Base-by-base conservation (phyloP, 2,888 invertebrate species). In the Hecatera dysodea region DNA sequence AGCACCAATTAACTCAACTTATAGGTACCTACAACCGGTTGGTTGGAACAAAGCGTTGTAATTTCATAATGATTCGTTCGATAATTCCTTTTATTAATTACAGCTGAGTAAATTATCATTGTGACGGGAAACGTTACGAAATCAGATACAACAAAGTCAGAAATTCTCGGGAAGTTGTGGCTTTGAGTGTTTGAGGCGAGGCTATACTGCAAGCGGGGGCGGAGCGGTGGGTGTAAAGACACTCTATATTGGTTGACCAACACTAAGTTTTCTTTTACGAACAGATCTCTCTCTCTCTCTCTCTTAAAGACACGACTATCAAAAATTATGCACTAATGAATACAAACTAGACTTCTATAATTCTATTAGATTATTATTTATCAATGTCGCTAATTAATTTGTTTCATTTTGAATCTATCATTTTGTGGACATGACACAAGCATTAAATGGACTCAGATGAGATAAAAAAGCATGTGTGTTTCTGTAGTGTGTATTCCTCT, bases 1-100 rank as follows among this genome's bases (percentile, higher is more conserved):
- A 19, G 44, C 65, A 63, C 36, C 68, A 56, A 75, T 81, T 68
- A 75, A 71, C 60, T 60, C 56, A 64, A 64, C 50, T 67, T 63
- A 66, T 52, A 36, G 50, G 12, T 56, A 56, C n/a, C 36, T 29
- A 67, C 56, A 70, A 76, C 78, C 70, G 73, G 73, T 64, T 48
- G 52, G 22, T 63, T 24, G 7, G 63, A 86, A 86, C 81, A 78
- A 84, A 78, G 70, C 67, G 48, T 39, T 33, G 46, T 72, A 63
- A 80, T 80, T 80, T 77, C 72, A 77, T 80, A 84, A 81, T 83
- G 75, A 83, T 83, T 84, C 69, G 79, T 82, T 81, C 63, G 72
- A 68, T 83, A 75, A 85, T 82, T 78, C 63, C 79, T 55, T 80
- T 82, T 84, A 83, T 78, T 84, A 84, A 84, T 84, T 80, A 76